Percentiles rank a stretch among this genome's conserved stretches.
These are phyloP conservation scores for Eueremaeus valkanovi DNA, from an alignment of 2,888 invertebrate genomes.

Conservation along the genomic window DNA sequence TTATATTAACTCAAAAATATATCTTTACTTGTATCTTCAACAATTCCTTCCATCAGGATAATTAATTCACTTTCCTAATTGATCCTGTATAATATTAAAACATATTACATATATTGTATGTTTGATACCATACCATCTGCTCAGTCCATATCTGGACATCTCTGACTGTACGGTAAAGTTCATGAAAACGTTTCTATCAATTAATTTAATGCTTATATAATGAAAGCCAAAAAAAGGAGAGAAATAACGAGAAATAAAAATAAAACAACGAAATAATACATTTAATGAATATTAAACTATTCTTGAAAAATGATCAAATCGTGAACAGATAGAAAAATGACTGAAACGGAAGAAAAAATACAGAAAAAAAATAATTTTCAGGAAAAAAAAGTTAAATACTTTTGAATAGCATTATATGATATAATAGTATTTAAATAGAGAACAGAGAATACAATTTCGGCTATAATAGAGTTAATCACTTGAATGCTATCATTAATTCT, in stretches of 20 bases:
- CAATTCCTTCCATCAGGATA: too few species aligned
- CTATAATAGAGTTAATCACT: background rate
- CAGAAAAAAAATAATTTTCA: background rate
- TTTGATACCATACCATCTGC: background rate
- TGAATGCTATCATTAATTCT: background rate
- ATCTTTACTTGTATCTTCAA: too few species aligned
- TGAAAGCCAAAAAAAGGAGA: constrained; percentile 14
- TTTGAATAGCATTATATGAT: background rate
- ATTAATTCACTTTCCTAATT: too few species aligned
- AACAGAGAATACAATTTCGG: background rate
- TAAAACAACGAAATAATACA: background rate
- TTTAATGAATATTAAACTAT: constrained; percentile 16
- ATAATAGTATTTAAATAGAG: background rate
- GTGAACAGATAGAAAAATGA: background rate
- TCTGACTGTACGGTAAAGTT: background rate
- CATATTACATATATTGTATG: background rate
- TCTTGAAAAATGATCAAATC: constrained; percentile 8
- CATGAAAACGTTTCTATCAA: constrained; percentile 10
- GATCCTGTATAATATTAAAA: too few species aligned
- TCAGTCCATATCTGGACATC: background rate
- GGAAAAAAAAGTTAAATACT: background rate
- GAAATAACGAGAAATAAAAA: too few species aligned
- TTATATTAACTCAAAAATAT: too few species aligned
- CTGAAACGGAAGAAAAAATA: background rate
- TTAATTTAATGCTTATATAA: constrained; percentile 21